Base-by-base conservation (phyloP, 2,888 invertebrate genomes). In the Agapetus fuscipes region DNA sequence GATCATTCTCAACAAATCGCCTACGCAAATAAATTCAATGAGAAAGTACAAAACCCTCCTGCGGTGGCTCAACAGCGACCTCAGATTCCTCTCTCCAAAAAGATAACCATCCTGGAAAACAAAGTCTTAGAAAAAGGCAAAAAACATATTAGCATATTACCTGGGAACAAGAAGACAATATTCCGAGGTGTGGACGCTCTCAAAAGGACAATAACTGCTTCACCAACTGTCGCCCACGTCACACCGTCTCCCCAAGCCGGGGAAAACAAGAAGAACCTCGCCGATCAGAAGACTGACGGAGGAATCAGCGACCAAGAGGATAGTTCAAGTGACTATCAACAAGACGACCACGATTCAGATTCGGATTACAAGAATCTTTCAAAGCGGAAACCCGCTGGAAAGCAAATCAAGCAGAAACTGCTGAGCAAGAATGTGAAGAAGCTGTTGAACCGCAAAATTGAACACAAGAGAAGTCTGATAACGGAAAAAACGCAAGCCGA, bases 291-390 rank as follows among this genome's bases (percentile, higher is more conserved):
- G 51, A 62, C 66, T 53, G 58, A 74, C 52, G 66, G 75, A 52
- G 57, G 66, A 56, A 20, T 20, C 9, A 6, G 5, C 4, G 60
- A 74, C 36, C 62, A 68, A 34, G 64, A 66, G 6, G 54, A 57
- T 26, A 67, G 66, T 35, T 64, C 70, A 28, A 72, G 68, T 45
- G 74, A 74, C 14, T 76, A 76, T 52, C 56, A 62, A 34, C 64
- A 64, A 46, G 69, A 73, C 30, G 77, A 77, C 40, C 70, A 75
- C 54, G 76, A 77, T 51, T 72, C 76, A 17, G 77, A 77, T 61
- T 76, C 76, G 44, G 73, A 74, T 50, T 73, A 76, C 41, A 35
- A 38, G 29, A 24, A 51, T 48, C 49, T 46, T 34, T 17, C 37
- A 30, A 26, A 54, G 50, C 49, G 25, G 33, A 39, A 37, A 10